Percentiles rank a stretch among this genome's conserved stretches.
Conservation (phyloP, 2,113 vertebrate genomes). For the Sigmodon hispidus region DNA sequence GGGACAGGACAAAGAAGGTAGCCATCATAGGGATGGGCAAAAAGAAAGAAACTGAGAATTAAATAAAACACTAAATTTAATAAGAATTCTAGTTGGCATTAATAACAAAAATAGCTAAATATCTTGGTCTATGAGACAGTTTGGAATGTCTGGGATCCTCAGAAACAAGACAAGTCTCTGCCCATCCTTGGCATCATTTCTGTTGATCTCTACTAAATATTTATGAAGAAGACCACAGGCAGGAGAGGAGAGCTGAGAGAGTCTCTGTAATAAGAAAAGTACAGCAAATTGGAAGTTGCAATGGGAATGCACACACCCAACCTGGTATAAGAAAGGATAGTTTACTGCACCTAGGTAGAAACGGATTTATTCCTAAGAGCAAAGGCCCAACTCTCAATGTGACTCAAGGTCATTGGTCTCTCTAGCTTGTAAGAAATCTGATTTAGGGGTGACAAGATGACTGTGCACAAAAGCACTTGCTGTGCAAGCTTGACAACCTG, state of each 20-base stretch:
- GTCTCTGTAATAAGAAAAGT: neutral
- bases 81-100: no score
- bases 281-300: neutral
- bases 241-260: neutral
- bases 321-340: neutral
- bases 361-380: neutral
- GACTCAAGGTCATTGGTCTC: neutral
- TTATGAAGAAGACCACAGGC: neutral
- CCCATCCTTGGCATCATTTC: neutral
- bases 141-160: neutral
- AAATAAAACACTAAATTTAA: constrained; percentile 35
- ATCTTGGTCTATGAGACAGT: neutral
- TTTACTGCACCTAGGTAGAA: neutral
- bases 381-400: neutral
- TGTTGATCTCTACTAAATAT: neutral
- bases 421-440: neutral
- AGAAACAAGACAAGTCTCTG: neutral
- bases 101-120: no score
- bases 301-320: neutral
- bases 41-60: constrained; percentile 13
- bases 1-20: neutral
- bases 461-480: neutral
- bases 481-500: neutral
- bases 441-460: neutral
- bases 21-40: neutral